Percentiles rank a stretch among this genome's conserved stretches.
Evolutionary conservation across 2,888 invertebrate genomes (phyloP).

Genomic region (Spisula subtruncata): DNA sequence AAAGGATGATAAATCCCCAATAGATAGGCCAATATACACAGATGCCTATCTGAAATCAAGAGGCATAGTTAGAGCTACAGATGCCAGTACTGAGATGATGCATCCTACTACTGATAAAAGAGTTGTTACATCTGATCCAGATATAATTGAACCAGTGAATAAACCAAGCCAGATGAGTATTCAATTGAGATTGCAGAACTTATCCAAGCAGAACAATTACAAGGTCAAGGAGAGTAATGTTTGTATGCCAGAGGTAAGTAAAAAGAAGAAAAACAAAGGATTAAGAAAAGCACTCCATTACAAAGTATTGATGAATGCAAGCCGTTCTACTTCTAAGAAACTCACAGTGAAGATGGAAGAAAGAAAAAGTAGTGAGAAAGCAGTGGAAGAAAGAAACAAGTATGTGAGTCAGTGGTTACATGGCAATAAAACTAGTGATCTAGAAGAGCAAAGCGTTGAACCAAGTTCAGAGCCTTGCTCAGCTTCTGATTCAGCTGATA

Average conservation of each 20-base stretch:
- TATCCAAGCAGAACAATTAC: not conserved
- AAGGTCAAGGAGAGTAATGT: not conserved
- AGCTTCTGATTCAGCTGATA: not conserved
- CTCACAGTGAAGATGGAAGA: not conserved
- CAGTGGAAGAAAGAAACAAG: not conserved
- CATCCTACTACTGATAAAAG: not conserved
- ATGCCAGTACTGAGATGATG: not conserved
- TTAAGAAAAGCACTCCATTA: constrained; percentile 2
- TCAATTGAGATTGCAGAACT: not conserved
- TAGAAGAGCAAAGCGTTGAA: not conserved
- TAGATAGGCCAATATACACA: not conserved
- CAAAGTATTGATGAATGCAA: constrained; percentile 17
- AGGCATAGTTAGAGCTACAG: not conserved
- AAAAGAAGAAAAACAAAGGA: not conserved
- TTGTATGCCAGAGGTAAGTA: too few species aligned
- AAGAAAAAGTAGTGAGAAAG: not conserved
- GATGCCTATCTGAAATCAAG: constrained; percentile 5
- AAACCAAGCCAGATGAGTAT: not conserved
- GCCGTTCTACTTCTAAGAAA: not conserved
- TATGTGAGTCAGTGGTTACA: not conserved
- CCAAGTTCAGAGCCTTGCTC: not conserved
- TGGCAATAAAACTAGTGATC: not conserved
- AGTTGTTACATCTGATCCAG: not conserved
- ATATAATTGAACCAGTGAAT: not conserved
- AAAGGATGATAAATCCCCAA: not conserved